These are phyloP conservation scores for Rhabdomys dilectus DNA, from an alignment of 2,113 vertebrate species.

Conservation along the genomic window DNA sequence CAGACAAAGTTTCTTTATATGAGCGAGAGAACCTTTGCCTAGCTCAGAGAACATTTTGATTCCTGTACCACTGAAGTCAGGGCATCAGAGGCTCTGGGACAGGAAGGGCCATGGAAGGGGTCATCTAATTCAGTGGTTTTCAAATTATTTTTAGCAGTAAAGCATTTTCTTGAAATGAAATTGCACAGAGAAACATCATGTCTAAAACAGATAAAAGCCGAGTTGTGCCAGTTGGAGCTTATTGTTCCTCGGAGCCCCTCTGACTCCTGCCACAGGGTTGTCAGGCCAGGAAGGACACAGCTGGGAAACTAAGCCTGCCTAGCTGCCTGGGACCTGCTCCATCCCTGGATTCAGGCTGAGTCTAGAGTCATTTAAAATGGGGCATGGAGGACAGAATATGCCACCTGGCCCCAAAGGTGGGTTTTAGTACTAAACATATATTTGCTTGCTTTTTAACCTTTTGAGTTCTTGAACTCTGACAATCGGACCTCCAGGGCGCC, in stretches of 20 bases:
- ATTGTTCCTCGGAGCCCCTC: fast-evolving
- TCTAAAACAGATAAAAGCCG: conserved; percentile 28
- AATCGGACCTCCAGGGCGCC: background rate
- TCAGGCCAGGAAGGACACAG: background rate
- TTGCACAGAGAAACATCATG: background rate
- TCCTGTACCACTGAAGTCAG: conserved; percentile 24
- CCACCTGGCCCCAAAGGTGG: background rate
- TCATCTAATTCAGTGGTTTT: conserved; percentile 67
- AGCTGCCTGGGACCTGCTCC: background rate
- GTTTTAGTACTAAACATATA: background rate
- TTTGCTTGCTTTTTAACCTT: background rate
- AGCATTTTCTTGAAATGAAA: conserved; percentile 54
- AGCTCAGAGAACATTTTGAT: conserved; percentile 11
- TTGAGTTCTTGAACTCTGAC: background rate
- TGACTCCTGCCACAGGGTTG: background rate
- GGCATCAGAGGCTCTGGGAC: conserved; percentile 38
- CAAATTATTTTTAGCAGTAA: conserved; percentile 74
- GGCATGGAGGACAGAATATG: background rate
- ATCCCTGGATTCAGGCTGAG: background rate
- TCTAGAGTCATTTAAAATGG: background rate
- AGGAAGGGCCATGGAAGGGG: conserved; percentile 47
- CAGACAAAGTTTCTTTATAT: background rate
- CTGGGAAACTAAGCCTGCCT: background rate
- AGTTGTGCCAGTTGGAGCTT: background rate
- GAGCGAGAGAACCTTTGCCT: background rate